These are phyloP conservation scores for Spilarctia lutea DNA, from an alignment of 2,888 invertebrate genomes.

Conservation along the genomic window DNA sequence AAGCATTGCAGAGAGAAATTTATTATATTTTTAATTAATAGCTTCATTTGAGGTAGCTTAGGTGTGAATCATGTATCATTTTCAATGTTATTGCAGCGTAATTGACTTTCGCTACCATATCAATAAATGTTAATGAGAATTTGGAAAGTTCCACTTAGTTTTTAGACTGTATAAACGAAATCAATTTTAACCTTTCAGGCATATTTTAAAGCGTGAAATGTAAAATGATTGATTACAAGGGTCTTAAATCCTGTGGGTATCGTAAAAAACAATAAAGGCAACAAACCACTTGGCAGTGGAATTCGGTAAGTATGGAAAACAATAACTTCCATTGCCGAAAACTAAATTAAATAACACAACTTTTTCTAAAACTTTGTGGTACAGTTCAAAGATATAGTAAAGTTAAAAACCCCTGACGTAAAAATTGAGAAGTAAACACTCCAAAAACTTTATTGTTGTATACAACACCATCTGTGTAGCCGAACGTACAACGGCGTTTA, in stretches of 20 bases:
- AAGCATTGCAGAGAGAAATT: constrained; percentile 51
- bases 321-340: neutral
- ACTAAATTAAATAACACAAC: neutral
- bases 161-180: neutral
- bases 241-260: neutral
- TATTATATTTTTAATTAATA: constrained; percentile 63
- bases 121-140: constrained; percentile 40
- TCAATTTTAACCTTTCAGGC: neutral
- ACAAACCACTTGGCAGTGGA: neutral
- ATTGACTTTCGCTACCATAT: constrained; percentile 63
- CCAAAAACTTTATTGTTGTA: neutral
- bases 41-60: constrained; percentile 53
- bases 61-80: constrained; percentile 51
- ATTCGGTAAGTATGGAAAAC: neutral
- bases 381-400: neutral
- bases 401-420: neutral
- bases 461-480: constrained; percentile 39
- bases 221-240: neutral
- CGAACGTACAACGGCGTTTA: constrained; percentile 13
- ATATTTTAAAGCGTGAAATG: neutral
- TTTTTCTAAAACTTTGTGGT: neutral
- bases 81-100: constrained; percentile 44
- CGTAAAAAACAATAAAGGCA: neutral
- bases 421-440: neutral
- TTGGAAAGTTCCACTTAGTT: neutral